Evolutionary conservation across 23 tunicate species (phyloP).

Genomic region (Styela plicata): DNA sequence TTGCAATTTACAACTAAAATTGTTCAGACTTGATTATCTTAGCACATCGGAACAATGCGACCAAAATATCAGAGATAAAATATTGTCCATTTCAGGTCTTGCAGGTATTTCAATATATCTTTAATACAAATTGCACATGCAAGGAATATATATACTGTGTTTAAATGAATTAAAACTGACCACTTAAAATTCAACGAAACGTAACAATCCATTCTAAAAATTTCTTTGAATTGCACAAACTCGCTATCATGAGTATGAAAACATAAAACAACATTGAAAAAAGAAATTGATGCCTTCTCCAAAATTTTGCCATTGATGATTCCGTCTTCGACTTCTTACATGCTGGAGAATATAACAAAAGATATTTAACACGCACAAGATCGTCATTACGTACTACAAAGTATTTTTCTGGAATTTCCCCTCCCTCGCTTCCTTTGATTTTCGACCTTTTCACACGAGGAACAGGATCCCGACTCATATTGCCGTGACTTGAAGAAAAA

Average conservation of each 20-base stretch:
- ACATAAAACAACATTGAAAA: constrained; percentile 5
- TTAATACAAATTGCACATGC: too few species aligned
- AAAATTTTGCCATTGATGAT: neutral
- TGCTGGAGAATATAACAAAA: constrained; percentile 51
- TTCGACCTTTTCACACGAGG: constrained; percentile 23
- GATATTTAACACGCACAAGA: constrained; percentile 63
- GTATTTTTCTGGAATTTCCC: constrained; percentile 77
- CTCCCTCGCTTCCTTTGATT: constrained; percentile 86
- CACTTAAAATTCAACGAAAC: too few species aligned
- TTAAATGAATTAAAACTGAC: too few species aligned
- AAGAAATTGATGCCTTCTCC: constrained; percentile 19
- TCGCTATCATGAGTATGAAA: neutral
- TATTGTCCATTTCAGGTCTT: too few species aligned
- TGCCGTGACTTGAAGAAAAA: neutral
- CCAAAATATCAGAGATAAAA: too few species aligned
- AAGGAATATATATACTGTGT: too few species aligned
- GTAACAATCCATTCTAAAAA: neutral
- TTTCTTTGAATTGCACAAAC: constrained; percentile 2
- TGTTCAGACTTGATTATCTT: too few species aligned
- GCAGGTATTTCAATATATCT: too few species aligned
- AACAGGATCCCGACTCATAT: neutral
- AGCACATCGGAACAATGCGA: too few species aligned
- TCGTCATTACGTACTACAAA: constrained; percentile 91
- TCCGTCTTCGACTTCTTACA: constrained; percentile 4
- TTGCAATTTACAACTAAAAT: too few species aligned